Base-by-base conservation (phyloP, 1,140 invertebrate genomes). In the Pristionchus pacificus region DNA sequence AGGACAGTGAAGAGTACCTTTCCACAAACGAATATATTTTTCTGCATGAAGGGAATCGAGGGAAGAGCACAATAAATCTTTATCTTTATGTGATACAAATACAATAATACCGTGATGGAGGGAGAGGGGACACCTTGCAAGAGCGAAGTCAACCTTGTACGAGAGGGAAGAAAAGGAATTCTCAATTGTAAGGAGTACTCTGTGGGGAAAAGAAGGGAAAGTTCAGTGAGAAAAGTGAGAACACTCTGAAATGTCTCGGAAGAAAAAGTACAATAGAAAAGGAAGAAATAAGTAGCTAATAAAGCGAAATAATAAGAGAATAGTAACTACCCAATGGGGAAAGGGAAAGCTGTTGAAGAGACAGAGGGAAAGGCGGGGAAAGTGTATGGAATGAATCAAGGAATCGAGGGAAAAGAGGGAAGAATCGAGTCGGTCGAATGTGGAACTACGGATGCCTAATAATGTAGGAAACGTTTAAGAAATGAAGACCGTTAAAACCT, bases 241-340 rank as follows among this genome's bases (percentile, higher is more conserved):
- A 30, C 30, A 66, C 65, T 57, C 65, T 66, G 65, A 24, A 2
- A 33, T 66, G n/a, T 15, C 59, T 66, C 1, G 27, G 49, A n/a
- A n/a, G 10, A 27, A 13, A n/a, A 1, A 2, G 14, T 38, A 19
- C 19, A 1, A 55, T 1, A 55, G 1, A 30, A 57, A 29, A 49
- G 33, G 27, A 27, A 49, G 63, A 65, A 19, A 49, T 1, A 38
- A 2, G 29, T 25, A 25, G n/a, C 14, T 55, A 30, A 27, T 64
- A 64, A 64, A 64, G 62, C 62, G 62, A 64, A 64, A 33, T 25
- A 64, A 32, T 33, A 64, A 38, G 63, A 65, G 63, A 64, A 25
- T 29, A 28, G 24, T 10, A 30, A 31, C 29, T 19, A 31, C 15
- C n/a, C 29, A 64, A 13, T 25, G 57, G 13, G 33, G 57, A 58